These are phyloP conservation scores for Paraplagusia blochii DNA, from an alignment of 2,113 vertebrate species.

Conservation along the genomic window DNA sequence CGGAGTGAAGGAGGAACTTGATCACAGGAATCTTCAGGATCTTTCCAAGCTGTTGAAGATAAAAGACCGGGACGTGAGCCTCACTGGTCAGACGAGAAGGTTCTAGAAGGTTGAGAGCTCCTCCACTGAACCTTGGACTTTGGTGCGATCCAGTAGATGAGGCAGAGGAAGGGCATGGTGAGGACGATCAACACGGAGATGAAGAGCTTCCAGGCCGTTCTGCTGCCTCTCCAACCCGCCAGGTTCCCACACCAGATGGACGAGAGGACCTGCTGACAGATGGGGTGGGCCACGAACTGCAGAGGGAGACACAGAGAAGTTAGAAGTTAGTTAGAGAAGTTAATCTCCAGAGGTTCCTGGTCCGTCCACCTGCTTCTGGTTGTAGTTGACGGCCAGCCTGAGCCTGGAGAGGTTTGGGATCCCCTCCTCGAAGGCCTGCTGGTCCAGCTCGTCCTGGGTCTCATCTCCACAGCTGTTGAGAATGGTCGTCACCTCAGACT, in stretches of 20 bases:
- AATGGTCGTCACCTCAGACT: slow-evolving; percentile 87
- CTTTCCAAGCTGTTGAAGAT: slow-evolving; percentile 74
- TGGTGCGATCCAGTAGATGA: slow-evolving; percentile 86
- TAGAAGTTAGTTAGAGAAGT: no score
- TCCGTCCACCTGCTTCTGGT: slow-evolving; percentile 82
- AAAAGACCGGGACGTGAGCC: neutral
- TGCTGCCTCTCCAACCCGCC: slow-evolving; percentile 85
- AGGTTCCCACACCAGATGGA: slow-evolving; percentile 89
- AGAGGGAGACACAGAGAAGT: slow-evolving; percentile 10
- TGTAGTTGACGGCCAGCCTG: slow-evolving; percentile 85
- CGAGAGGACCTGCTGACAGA: slow-evolving; percentile 91
- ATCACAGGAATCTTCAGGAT: slow-evolving; percentile 83
- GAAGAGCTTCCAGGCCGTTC: slow-evolving; percentile 82
- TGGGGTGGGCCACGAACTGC: slow-evolving; percentile 89
- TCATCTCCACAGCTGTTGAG: slow-evolving; percentile 80
- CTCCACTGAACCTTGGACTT: slow-evolving; percentile 79
- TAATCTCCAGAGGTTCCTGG: neutral
- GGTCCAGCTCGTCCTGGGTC: slow-evolving; percentile 68
- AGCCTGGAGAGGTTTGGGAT: slow-evolving; percentile 86
- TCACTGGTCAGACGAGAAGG: neutral
- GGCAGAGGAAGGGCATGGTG: slow-evolving; percentile 85
- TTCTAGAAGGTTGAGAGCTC: neutral
- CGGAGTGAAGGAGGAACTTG: slow-evolving; percentile 86
- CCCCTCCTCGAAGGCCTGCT: slow-evolving; percentile 85
- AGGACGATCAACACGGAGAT: slow-evolving; percentile 83